Conservation (phyloP, 1,140 invertebrate genomes). For the Diachasma alloeum region DNA sequence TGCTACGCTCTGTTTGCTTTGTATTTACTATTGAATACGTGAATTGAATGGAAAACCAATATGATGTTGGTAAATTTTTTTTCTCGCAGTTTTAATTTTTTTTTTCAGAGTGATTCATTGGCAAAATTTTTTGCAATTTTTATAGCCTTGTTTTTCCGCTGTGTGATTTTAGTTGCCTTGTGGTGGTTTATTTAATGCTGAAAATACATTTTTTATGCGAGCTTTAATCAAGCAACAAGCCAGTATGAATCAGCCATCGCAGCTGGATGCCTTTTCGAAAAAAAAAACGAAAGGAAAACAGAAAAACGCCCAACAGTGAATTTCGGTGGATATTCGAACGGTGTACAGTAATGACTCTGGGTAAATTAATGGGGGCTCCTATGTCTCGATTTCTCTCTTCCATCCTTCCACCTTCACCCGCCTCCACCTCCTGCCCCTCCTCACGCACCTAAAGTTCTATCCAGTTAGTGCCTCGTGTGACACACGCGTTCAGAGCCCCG, state of each 20-base stretch:
- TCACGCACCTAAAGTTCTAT: background rate
- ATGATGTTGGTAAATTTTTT: background rate
- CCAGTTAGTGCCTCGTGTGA: background rate
- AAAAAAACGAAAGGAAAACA: too few species aligned
- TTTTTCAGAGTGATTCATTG: background rate
- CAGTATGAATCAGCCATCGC: background rate
- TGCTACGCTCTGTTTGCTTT: background rate
- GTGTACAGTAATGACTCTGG: background rate
- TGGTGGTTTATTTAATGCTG: background rate
- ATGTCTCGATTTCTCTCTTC: constrained; percentile 11
- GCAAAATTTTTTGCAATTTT: background rate
- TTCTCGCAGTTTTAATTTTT: background rate
- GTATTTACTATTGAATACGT: background rate
- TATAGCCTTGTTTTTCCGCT: background rate
- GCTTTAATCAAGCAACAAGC: background rate
- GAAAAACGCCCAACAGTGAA: background rate
- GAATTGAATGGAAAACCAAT: background rate
- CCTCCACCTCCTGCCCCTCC: background rate
- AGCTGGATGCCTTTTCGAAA: background rate
- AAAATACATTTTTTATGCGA: constrained; percentile 1
- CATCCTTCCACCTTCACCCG: background rate
- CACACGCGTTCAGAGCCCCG: background rate
- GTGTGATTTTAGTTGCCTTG: background rate
- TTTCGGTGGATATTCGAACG: background rate
- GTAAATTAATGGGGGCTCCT: constrained; percentile 27